Percentiles rank a stretch among this genome's conserved stretches.
phyloP scores from a whole-genome alignment of 2,113 vertebrate species.

The Sapayoa aenigma region DNA sequence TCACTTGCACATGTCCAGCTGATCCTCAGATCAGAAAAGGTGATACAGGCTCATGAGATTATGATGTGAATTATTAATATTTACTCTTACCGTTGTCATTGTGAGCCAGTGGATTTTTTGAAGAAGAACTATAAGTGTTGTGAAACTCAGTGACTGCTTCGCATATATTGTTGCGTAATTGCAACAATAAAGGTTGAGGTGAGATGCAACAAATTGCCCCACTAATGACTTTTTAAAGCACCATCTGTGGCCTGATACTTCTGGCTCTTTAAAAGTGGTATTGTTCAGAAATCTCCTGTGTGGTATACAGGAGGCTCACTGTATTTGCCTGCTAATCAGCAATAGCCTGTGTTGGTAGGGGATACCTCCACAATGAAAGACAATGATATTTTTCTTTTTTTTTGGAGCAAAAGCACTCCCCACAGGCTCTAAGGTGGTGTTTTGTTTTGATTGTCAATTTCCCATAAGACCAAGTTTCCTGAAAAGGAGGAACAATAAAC shows the following conservation, averaged over 20 bases:
- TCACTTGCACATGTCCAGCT: not conserved
- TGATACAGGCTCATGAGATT: not conserved
- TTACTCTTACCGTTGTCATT: not conserved
- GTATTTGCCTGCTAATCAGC: not conserved
- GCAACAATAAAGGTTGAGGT: not conserved
- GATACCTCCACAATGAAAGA: not conserved
- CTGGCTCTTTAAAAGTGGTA: not conserved
- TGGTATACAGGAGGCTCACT: not conserved
- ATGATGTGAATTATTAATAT: not conserved
- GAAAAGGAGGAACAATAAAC: not conserved
- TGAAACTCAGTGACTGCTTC: not conserved
- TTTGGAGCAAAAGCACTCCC: not conserved
- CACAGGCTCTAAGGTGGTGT: not conserved
- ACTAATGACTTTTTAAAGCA: not conserved
- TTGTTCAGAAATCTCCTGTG: not conserved
- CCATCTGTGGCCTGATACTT: slow-evolving; percentile 26
- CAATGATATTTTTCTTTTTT: not conserved
- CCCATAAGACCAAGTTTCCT: not conserved
- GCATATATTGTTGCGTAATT: not conserved
- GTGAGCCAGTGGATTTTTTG: not conserved
- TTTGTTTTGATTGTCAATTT: slow-evolving; percentile 26
- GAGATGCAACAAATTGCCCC: not conserved
- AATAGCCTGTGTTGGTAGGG: not conserved
- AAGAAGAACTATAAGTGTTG: not conserved
- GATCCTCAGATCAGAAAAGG: not conserved